Evolutionary conservation across 2,888 invertebrate genomes (phyloP).

Genomic region (Brenthis daphne): DNA sequence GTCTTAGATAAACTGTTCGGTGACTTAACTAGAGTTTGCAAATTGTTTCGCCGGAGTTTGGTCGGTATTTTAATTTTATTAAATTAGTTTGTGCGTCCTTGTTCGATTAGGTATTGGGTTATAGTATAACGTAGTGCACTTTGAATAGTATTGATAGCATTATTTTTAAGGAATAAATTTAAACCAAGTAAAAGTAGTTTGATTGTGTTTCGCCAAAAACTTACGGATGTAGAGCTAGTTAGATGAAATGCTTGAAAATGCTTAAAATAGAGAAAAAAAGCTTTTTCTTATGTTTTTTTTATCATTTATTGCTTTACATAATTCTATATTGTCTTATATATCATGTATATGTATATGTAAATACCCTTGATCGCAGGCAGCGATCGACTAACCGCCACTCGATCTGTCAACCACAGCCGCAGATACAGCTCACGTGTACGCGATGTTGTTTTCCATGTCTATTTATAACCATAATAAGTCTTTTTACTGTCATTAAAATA

Average conservation of each 20-base stretch:
- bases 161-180: too few relatives aligned
- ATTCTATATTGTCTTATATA: background rate
- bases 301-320: too few relatives aligned
- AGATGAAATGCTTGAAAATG: too few relatives aligned
- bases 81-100: constrained; percentile 46
- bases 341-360: background rate
- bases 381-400: constrained; percentile 69
- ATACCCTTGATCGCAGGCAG: constrained; percentile 49
- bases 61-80: constrained; percentile 62
- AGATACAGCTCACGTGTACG: constrained; percentile 28
- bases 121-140: background rate
- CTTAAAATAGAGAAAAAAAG: too few relatives aligned
- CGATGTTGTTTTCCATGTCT: constrained; percentile 23
- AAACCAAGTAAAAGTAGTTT: too few relatives aligned
- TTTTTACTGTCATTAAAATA: too few relatives aligned
- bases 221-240: too few relatives aligned
- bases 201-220: too few relatives aligned
- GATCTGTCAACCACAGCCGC: constrained; percentile 65
- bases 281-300: too few relatives aligned
- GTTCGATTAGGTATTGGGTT: background rate
- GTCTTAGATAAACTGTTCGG: constrained; percentile 75
- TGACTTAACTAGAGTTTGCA: constrained; percentile 62
- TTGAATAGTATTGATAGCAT: too few relatives aligned
- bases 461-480: background rate
- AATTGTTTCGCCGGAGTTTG: constrained; percentile 66